A percentile compares a stretch with the other conserved stretches of the same genome.
These are phyloP conservation scores for Callosobruchus maculatus DNA, from an alignment of 2,888 invertebrate genomes.

Conservation along the genomic window DNA sequence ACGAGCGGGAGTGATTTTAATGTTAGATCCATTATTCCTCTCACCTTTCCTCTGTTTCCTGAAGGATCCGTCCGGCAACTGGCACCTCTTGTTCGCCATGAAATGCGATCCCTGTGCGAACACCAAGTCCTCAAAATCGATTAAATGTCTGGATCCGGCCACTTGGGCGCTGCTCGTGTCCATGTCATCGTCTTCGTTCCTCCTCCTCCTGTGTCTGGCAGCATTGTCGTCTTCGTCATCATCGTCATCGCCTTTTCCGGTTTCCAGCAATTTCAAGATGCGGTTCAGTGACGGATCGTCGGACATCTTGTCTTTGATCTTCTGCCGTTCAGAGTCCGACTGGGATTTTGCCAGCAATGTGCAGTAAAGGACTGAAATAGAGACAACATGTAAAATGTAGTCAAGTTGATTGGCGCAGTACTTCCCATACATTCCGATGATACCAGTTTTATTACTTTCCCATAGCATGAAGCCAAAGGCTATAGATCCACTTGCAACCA, in stretches of 20 bases:
- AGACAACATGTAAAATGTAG: too few species aligned
- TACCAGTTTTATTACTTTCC: too few species aligned
- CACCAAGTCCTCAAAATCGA: constrained; percentile 90
- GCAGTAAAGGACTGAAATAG: constrained; percentile 79
- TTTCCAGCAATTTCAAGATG: constrained; percentile 85
- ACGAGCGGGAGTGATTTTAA: constrained; percentile 34
- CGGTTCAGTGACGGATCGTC: constrained; percentile 75
- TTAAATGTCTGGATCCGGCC: constrained; percentile 66
- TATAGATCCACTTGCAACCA: too few species aligned
- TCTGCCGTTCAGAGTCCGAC: constrained; percentile 83
- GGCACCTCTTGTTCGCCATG: constrained; percentile 98
- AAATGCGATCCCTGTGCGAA: constrained; percentile 93
- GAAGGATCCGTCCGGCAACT: constrained; percentile 95
- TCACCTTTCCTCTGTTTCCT: constrained; percentile 86
- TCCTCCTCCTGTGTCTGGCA: constrained; percentile 38
- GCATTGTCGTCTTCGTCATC: constrained; percentile 49
- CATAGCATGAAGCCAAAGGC: too few species aligned
- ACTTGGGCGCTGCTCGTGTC: constrained; percentile 59
- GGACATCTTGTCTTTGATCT: constrained; percentile 88
- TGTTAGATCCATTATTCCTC: neutral
- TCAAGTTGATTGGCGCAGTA: too few species aligned
- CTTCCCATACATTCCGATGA: too few species aligned
- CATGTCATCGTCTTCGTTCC: constrained; percentile 42
- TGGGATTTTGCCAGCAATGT: constrained; percentile 94
- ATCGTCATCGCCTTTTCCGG: constrained; percentile 80